Percentiles rank a stretch among this genome's conserved stretches.
phyloP scores from a whole-genome alignment of 2,888 invertebrate species.

The Pheosia gnoma region DNA sequence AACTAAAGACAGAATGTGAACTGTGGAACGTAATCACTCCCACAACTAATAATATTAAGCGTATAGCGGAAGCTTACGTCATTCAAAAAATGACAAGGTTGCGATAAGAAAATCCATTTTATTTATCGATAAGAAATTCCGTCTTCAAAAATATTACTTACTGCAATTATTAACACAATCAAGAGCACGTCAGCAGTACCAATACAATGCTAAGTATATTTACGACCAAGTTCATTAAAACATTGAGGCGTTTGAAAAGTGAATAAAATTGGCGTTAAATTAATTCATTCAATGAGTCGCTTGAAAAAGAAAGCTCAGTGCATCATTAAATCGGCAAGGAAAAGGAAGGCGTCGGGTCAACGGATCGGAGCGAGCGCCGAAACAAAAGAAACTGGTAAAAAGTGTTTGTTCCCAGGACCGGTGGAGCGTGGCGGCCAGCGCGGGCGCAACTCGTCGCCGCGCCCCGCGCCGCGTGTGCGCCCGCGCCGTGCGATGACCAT shows the following conservation, averaged over 20 bases:
- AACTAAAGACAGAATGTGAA: not conserved
- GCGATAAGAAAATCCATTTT: slow-evolving; percentile 27
- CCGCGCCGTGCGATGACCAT: slow-evolving; percentile 16
- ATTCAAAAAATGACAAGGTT: slow-evolving; percentile 29
- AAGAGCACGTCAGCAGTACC: slow-evolving; percentile 10
- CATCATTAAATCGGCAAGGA: slow-evolving; percentile 4
- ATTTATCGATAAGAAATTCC: slow-evolving; percentile 28
- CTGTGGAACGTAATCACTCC: not conserved
- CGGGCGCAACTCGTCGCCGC: slow-evolving; percentile 13
- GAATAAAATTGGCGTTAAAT: slow-evolving; percentile 2
- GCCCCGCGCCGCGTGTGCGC: slow-evolving; percentile 19
- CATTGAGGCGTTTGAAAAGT: not conserved
- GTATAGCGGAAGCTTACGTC: slow-evolving; percentile 6
- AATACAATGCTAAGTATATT: not conserved
- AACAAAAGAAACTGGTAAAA: slow-evolving; percentile 16
- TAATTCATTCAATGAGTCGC: not conserved
- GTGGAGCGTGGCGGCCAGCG: slow-evolving; percentile 39
- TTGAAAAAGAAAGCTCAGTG: slow-evolving; percentile 10
- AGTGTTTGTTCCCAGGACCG: slow-evolving; percentile 35
- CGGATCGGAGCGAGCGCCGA: not conserved
- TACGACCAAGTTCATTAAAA: not conserved
- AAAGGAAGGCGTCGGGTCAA: slow-evolving; percentile 4
- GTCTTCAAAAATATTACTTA: slow-evolving; percentile 23
- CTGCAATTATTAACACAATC: slow-evolving; percentile 21
- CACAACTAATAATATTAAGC: not conserved